Base-by-base conservation (phyloP, 2,797 vertebrate species). In the Sphenodon punctatus region DNA sequence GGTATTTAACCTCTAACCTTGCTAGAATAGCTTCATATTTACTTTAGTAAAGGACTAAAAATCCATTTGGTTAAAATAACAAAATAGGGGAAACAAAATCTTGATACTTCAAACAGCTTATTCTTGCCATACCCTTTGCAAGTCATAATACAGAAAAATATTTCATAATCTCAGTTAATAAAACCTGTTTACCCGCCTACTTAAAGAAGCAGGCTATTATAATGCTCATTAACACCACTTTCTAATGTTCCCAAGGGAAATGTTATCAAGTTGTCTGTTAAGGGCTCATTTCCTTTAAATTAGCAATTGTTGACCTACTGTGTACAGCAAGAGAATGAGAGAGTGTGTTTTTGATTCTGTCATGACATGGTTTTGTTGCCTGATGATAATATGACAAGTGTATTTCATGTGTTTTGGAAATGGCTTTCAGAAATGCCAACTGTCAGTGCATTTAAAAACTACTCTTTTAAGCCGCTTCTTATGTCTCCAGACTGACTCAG, bases 231-330 rank as follows among this genome's bases (percentile, higher is more conserved):
- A 96, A 81, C 87, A 80, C 80, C 27, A 75, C 78, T 94, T 91
- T 88, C 87, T 91, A 86, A 85, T 83, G 84, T 84, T 93, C 94
- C 92, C 91, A n/a, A 12, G 89, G 94, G 95, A 94, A 94, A 90
- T 86, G 83, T 82, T 94, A 94, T 93, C 89, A 92, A 91, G 88
- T 73, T 92, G 85, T 91, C 68, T 77, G 74, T 85, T 83, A 94
- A 93, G 84, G 87, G 89, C 73, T 91, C 80, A 89, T 74, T 94
- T 95, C 67, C 87, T 93, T 94, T 94, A 93, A 92, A 94, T 93
- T 89, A 93, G 70, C 87, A 92, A 75, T 88, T 89, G 75, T 67
- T 38, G 74, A 89, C 89, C 70, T 92, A 56, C 34, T 75, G 85
- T 89, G 45, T 75, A 67, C 36, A 64, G 27, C 14, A 49, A 67